These are phyloP conservation scores for Kryptolebias ocellatus DNA, from an alignment of 2,797 vertebrate genomes.

Conservation along the genomic window DNA sequence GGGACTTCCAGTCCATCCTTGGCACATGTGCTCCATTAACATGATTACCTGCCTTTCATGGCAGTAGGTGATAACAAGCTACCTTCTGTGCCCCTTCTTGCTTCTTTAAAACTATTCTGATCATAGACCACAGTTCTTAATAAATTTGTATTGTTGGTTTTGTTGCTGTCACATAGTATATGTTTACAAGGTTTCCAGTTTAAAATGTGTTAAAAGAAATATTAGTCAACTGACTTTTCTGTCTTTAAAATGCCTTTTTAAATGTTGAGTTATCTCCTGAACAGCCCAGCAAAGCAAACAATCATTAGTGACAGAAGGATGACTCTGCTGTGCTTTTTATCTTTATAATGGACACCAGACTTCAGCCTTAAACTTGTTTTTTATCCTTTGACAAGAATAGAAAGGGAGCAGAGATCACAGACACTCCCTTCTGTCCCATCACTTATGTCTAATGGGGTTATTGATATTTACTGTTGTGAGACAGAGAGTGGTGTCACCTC, in stretches of 20 bases:
- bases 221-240: too few species aligned
- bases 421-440: slow-evolving; percentile 19
- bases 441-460: slow-evolving; percentile 37
- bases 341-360: slow-evolving; percentile 1
- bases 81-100: too few species aligned
- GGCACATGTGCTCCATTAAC: too few species aligned
- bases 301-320: neutral
- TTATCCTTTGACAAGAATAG: slow-evolving; percentile 8
- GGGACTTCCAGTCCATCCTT: too few species aligned
- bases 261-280: neutral
- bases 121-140: too few species aligned
- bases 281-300: slow-evolving; percentile 1
- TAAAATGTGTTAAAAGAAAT: too few species aligned
- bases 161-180: neutral
- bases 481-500: slow-evolving; percentile 55
- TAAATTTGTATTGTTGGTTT: neutral
- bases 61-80: too few species aligned
- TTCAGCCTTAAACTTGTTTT: slow-evolving; percentile 14
- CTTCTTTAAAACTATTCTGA: too few species aligned
- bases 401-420: slow-evolving; percentile 28
- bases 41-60: too few species aligned
- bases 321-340: slow-evolving; percentile 6
- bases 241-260: neutral
- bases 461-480: slow-evolving; percentile 58
- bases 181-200: too few species aligned